phyloP scores from a whole-genome alignment of 2,797 vertebrate genomes.

The Falco biarmicus region DNA sequence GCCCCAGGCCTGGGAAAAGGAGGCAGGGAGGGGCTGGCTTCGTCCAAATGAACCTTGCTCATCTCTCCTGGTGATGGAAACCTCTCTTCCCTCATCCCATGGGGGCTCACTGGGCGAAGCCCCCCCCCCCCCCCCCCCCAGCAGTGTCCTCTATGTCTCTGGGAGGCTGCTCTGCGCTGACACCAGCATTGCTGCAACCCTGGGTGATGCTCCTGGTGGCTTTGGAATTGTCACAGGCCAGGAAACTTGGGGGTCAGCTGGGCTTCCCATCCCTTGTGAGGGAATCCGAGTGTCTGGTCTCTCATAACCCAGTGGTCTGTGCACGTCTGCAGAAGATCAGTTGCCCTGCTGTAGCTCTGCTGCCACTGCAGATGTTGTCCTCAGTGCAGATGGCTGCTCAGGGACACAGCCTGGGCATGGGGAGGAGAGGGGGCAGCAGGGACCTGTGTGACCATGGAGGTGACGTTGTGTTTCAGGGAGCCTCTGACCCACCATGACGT shows the following conservation, averaged over 20 bases:
- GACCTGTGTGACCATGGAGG: fast-evolving
- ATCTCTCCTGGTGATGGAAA: background rate
- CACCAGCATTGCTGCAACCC: background rate
- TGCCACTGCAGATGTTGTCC: fast-evolving
- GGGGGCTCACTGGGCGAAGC: fast-evolving
- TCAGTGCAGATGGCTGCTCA: background rate
- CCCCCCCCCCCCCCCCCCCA: background rate
- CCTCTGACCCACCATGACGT: slow-evolving; percentile 63
- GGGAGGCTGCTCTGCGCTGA: background rate
- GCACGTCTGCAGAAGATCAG: background rate
- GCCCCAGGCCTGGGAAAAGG: background rate
- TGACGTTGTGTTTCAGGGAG: slow-evolving; percentile 17
- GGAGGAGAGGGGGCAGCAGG: background rate
- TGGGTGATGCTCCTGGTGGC: background rate
- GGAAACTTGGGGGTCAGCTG: background rate
- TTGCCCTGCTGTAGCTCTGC: background rate
- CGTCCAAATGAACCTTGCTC: background rate
- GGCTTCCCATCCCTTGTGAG: background rate
- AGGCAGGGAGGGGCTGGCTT: background rate
- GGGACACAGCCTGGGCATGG: background rate
- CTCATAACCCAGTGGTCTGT: background rate
- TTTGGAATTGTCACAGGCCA: background rate
- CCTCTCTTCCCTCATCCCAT: background rate
- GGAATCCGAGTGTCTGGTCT: background rate
- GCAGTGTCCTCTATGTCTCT: background rate